Conservation (phyloP, 2,888 invertebrate species). For the Netelia virgata region DNA sequence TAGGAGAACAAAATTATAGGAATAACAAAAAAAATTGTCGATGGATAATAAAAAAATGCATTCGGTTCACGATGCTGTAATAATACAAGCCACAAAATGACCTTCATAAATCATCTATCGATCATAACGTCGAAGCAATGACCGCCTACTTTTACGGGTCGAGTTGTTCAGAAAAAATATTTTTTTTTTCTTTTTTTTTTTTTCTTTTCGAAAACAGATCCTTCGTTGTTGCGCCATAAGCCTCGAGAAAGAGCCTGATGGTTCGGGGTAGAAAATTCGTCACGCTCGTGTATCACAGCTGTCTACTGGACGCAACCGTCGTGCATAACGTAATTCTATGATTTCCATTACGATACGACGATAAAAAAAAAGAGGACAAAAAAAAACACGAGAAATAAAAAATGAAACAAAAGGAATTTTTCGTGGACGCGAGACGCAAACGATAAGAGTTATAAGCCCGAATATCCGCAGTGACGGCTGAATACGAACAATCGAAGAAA, state of each 20-base stretch:
- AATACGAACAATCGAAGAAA: background rate
- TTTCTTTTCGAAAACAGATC: slow-evolving; percentile 47
- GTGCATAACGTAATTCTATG: slow-evolving; percentile 54
- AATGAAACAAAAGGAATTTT: slow-evolving; percentile 20
- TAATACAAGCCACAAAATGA: slow-evolving; percentile 24
- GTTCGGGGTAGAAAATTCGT: slow-evolving; percentile 64
- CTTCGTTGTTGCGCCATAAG: slow-evolving; percentile 13
- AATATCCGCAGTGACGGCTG: slow-evolving; percentile 11
- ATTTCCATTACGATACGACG: slow-evolving; percentile 57
- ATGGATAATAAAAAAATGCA: background rate
- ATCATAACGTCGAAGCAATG: slow-evolving; percentile 49
- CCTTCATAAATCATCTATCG: slow-evolving; percentile 62
- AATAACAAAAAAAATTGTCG: background rate
- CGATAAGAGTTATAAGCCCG: slow-evolving; percentile 18
- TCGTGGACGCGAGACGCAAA: background rate
- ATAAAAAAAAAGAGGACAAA: slow-evolving; percentile 9
- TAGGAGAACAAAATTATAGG: background rate
- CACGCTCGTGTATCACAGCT: slow-evolving; percentile 69
- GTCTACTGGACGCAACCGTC: slow-evolving; percentile 54
- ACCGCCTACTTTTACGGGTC: slow-evolving; percentile 48
- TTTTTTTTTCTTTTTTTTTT: slow-evolving; percentile 20
- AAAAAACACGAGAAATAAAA: slow-evolving; percentile 1
- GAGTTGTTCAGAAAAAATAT: slow-evolving; percentile 38
- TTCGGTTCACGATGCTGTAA: background rate
- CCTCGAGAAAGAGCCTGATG: slow-evolving; percentile 30